phyloP scores from a whole-genome alignment of 2,113 vertebrate genomes.

The Myotis brandtii region DNA sequence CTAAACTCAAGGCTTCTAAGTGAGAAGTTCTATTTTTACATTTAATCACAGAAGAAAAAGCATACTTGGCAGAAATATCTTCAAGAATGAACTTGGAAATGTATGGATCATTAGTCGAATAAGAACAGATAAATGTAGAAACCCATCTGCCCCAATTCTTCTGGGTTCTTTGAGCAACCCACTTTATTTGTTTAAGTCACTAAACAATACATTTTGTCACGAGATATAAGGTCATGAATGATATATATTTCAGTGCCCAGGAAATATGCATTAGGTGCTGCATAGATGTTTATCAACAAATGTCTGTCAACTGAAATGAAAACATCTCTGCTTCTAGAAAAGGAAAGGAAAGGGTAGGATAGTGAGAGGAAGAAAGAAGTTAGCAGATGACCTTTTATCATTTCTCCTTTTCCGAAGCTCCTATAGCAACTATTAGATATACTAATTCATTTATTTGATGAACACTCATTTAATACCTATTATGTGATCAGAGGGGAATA shows the following conservation, averaged over 20 bases:
- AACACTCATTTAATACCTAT: neutral
- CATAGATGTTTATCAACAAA: slow-evolving; percentile 16
- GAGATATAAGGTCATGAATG: neutral
- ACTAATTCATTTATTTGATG: neutral
- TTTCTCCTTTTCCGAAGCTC: neutral
- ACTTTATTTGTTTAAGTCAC: neutral
- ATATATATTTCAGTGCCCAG: neutral
- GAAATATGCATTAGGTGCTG: neutral
- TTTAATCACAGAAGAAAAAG: slow-evolving; percentile 76
- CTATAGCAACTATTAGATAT: neutral
- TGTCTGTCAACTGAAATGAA: neutral
- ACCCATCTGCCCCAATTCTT: neutral
- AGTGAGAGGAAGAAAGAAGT: neutral
- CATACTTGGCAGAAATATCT: slow-evolving; percentile 72
- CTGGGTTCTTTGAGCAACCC: neutral
- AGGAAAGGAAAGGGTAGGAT: neutral
- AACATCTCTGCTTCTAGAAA: neutral
- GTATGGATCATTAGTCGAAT: slow-evolving; percentile 58
- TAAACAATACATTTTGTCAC: neutral
- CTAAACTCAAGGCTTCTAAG: slow-evolving; percentile 76
- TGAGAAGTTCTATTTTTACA: slow-evolving; percentile 82
- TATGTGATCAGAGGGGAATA: neutral
- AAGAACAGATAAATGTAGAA: slow-evolving; percentile 50
- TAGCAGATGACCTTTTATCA: neutral
- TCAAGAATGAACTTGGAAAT: slow-evolving; percentile 73